Conservation (phyloP, 2,888 invertebrate genomes). For the Sycophila texana region DNA sequence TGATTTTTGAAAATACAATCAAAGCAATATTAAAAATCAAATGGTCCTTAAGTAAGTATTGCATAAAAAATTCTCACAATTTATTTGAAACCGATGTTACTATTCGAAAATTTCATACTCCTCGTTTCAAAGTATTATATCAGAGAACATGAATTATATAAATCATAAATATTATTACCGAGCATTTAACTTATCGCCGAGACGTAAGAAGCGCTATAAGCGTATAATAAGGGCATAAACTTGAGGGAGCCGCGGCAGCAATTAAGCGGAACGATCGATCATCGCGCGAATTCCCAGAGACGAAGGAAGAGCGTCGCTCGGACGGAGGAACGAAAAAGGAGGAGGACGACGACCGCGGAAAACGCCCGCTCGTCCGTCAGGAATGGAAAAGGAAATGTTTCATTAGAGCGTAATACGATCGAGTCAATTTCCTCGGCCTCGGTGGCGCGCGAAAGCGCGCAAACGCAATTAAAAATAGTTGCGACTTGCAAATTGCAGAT, state of each 20-base stretch:
- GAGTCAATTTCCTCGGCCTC: conserved; percentile 50
- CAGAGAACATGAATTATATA: no score
- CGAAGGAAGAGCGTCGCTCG: background rate
- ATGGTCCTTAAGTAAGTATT: no score
- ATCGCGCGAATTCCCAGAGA: background rate
- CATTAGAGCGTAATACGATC: conserved; percentile 52
- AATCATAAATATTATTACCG: no score
- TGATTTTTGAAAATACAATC: no score
- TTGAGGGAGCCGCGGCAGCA: background rate
- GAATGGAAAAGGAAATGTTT: conserved; percentile 52
- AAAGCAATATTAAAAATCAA: no score
- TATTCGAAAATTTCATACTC: no score
- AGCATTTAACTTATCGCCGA: no score
- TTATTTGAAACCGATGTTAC: no score
- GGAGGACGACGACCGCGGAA: background rate
- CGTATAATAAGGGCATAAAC: no score
- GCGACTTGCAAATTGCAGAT: conserved; percentile 56
- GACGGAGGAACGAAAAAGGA: background rate
- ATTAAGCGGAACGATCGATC: conserved; percentile 12
- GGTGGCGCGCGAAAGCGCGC: conserved; percentile 3
- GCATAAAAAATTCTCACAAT: no score
- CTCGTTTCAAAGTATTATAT: no score
- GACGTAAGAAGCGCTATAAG: no score
- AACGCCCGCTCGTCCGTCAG: conserved; percentile 27
- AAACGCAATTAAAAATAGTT: conserved; percentile 58